A percentile compares a stretch with the other conserved stretches of the same genome.
These are phyloP conservation scores for Clusia tigrina DNA, from an alignment of 2,888 invertebrate species.

Conservation along the genomic window DNA sequence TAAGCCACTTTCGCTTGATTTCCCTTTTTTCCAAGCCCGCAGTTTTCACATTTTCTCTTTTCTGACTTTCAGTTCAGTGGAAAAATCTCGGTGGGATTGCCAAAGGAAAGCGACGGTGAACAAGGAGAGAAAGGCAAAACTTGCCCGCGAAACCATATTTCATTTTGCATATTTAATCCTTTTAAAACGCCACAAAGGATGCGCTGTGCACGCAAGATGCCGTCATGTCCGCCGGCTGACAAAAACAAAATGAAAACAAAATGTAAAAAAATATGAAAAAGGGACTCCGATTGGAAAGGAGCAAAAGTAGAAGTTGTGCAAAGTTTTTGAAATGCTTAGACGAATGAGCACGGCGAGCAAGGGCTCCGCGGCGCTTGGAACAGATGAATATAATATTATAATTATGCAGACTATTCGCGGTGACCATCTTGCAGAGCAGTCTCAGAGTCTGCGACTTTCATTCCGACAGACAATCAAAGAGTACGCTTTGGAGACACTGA, in stretches of 20 bases:
- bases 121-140: conserved; percentile 4
- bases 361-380: conserved; percentile 26
- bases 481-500: too few relatives aligned
- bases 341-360: neutral
- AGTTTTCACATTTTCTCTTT: neutral
- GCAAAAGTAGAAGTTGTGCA: conserved; percentile 19
- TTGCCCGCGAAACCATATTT: conserved; percentile 30
- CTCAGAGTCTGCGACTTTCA: too few relatives aligned
- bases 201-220: conserved; percentile 22
- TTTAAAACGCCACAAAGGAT: conserved; percentile 28
- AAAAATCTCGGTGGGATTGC: conserved; percentile 1
- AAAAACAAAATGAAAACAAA: conserved; percentile 16
- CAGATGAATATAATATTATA: conserved; percentile 45
- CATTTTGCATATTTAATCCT: conserved; percentile 36
- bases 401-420: conserved; percentile 38
- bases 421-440: too few relatives aligned
- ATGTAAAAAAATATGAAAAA: conserved; percentile 1
- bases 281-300: neutral
- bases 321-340: conserved; percentile 20
- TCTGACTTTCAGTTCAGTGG: neutral
- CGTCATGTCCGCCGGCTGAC: conserved; percentile 11
- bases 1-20: conserved; percentile 22
- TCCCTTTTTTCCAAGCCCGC: conserved; percentile 12
- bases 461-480: too few relatives aligned
- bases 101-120: neutral